These are phyloP conservation scores for Plodia interpunctella DNA, from an alignment of 1,140 invertebrate genomes.

Conservation along the genomic window DNA sequence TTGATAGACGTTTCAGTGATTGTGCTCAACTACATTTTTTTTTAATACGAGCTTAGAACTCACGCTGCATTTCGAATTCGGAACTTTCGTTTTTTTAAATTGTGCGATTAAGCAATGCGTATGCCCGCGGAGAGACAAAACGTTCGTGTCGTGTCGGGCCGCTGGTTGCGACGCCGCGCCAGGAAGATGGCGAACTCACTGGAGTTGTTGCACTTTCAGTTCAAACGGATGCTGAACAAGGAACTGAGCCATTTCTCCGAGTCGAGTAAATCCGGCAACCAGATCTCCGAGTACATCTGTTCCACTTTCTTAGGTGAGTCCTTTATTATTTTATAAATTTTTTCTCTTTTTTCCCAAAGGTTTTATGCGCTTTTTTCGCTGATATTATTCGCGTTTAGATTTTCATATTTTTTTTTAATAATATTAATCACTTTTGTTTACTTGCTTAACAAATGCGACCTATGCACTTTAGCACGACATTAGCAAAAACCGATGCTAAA, in stretches of 20 bases:
- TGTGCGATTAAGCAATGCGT: constrained; percentile 52
- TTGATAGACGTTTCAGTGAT: constrained; percentile 37
- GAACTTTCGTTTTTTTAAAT: constrained; percentile 24
- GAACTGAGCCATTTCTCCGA: constrained; percentile 99
- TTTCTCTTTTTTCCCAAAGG: not conserved
- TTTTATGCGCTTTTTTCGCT: not conserved
- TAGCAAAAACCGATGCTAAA: too few relatives aligned
- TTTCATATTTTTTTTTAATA: too few relatives aligned
- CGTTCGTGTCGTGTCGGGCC: constrained; percentile 47
- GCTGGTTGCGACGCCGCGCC: constrained; percentile 56
- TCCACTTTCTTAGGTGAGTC: constrained; percentile 97
- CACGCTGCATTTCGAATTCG: not conserved
- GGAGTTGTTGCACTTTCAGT: constrained; percentile 84
- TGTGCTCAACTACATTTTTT: too few relatives aligned
- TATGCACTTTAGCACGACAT: too few relatives aligned
- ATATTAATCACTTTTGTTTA: too few relatives aligned
- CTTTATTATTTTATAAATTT: not conserved
- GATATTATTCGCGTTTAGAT: too few relatives aligned
- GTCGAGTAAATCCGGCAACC: constrained; percentile 98
- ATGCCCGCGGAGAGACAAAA: constrained; percentile 59
- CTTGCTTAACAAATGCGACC: too few relatives aligned
- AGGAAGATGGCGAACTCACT: constrained; percentile 63
- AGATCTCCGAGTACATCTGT: constrained; percentile 99
- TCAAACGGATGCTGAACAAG: constrained; percentile 99
- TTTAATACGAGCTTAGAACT: too few relatives aligned